phyloP scores from a whole-genome alignment of 2,888 invertebrate genomes.

The Spodoptera picta region DNA sequence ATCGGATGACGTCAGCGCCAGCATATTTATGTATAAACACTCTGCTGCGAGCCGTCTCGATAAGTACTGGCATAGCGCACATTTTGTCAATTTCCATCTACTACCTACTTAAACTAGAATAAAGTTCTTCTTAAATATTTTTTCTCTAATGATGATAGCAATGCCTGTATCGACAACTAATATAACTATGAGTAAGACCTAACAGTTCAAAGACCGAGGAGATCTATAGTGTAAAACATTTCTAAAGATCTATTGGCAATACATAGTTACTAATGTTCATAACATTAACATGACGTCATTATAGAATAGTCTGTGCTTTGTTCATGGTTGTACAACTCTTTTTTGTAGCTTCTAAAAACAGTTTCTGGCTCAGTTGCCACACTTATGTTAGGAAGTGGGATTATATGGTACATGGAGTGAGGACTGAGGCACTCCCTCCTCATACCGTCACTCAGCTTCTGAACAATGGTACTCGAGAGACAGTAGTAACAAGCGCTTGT shows the following conservation, averaged over 20 bases:
- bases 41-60: neutral
- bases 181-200: too few relatives aligned
- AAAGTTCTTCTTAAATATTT: slow-evolving; percentile 1
- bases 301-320: neutral
- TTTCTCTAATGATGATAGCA: neutral
- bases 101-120: slow-evolving; percentile 2
- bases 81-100: slow-evolving; percentile 16
- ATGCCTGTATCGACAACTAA: too few relatives aligned
- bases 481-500: slow-evolving; percentile 25
- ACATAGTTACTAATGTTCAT: slow-evolving; percentile 9
- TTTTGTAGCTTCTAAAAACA: neutral
- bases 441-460: slow-evolving; percentile 22
- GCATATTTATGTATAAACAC: slow-evolving; percentile 14
- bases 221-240: slow-evolving; percentile 2
- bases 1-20: slow-evolving; percentile 38
- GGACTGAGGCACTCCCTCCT: slow-evolving; percentile 6
- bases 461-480: slow-evolving; percentile 39
- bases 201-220: too few relatives aligned
- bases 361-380: slow-evolving; percentile 16
- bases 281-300: slow-evolving; percentile 15
- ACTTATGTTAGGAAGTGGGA: slow-evolving; percentile 13
- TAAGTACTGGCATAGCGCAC: slow-evolving; percentile 23
- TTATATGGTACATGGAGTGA: slow-evolving; percentile 9
- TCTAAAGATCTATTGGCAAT: slow-evolving; percentile 23
- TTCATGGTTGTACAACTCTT: neutral